phyloP scores from a whole-genome alignment of 2,888 invertebrate genomes.

The Sphinx pinastri region DNA sequence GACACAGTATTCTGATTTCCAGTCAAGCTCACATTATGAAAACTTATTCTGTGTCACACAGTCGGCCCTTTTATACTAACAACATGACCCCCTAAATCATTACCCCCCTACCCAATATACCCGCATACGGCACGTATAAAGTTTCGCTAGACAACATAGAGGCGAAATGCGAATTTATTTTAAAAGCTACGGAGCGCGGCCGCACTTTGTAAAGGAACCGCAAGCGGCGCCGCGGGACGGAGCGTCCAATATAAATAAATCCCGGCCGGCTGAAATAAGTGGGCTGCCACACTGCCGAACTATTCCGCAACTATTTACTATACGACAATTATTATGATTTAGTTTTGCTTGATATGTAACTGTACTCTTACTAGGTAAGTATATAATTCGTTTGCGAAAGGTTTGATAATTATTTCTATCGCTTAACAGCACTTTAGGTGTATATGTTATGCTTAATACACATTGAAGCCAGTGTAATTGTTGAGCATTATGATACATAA shows the following conservation, averaged over 20 bases:
- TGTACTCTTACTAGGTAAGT: background rate
- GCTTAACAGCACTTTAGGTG: too few species aligned
- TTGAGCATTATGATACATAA: too few species aligned
- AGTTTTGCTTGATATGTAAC: background rate
- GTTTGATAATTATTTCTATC: too few species aligned
- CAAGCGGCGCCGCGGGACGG: slow-evolving; percentile 17
- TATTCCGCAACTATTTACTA: slow-evolving; percentile 6
- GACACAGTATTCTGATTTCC: background rate
- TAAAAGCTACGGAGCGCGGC: slow-evolving; percentile 24
- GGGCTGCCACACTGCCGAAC: slow-evolving; percentile 15
- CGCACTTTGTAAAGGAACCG: slow-evolving; percentile 16
- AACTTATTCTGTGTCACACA: background rate
- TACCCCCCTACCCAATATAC: background rate
- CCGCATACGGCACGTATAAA: slow-evolving; percentile 3
- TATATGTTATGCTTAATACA: too few species aligned
- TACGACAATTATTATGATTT: background rate
- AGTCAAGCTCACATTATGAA: background rate
- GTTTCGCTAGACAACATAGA: slow-evolving; percentile 11
- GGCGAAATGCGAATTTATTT: slow-evolving; percentile 24
- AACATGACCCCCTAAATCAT: background rate
- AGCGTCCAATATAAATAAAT: slow-evolving; percentile 26
- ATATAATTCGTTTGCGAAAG: background rate
- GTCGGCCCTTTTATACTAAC: background rate
- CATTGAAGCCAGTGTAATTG: too few species aligned
- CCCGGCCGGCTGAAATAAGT: background rate